Evolutionary conservation across 2,113 vertebrate species (phyloP).

Genomic region (Calidris pygmaea): DNA sequence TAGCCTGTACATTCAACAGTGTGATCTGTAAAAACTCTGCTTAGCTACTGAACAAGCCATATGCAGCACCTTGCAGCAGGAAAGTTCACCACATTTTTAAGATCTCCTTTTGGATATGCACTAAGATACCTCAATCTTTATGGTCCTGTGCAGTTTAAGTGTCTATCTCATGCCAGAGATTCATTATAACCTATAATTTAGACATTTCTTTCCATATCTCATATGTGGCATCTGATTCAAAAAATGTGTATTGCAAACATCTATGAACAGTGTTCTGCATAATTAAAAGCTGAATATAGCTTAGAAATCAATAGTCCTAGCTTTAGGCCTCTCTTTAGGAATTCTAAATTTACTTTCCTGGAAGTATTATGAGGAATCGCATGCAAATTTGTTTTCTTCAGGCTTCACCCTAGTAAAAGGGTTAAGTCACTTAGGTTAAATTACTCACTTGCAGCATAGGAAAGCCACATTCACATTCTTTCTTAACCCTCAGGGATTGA

Average conservation of each 20-base stretch:
- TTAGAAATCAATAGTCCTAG: not conserved
- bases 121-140: not conserved
- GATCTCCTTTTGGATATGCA: not conserved
- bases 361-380: not conserved
- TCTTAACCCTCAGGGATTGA: not conserved
- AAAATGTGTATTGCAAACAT: not conserved
- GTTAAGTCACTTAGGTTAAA: not conserved
- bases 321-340: not conserved
- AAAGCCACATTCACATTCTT: not conserved
- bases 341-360: not conserved
- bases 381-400: not conserved
- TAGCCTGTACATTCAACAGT: not conserved
- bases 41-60: not conserved
- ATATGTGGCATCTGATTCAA: not conserved
- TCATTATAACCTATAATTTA: not conserved
- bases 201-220: not conserved
- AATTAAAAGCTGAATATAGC: not conserved
- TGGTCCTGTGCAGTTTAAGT: not conserved
- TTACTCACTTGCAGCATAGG: not conserved
- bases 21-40: not conserved
- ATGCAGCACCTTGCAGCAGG: not conserved
- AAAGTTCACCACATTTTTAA: not conserved
- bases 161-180: not conserved
- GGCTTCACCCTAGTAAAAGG: not conserved
- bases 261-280: not conserved